phyloP scores from a whole-genome alignment of 2,113 vertebrate genomes.

The Hipposideros armiger region DNA sequence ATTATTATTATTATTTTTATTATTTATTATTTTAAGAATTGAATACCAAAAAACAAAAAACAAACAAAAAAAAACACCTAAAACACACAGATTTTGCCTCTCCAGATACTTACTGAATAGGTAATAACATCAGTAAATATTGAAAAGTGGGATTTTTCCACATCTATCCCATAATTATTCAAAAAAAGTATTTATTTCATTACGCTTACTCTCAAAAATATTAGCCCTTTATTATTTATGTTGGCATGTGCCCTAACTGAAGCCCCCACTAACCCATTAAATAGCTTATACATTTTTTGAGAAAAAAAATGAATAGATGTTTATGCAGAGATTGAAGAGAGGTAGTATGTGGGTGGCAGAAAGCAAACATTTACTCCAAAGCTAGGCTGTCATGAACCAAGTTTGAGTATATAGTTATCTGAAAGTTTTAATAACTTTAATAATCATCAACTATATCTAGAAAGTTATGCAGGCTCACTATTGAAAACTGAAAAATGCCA shows the following conservation, averaged over 20 bases:
- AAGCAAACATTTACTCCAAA: conserved; percentile 27
- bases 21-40: neutral
- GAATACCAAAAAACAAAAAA: neutral
- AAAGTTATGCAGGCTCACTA: conserved; percentile 7
- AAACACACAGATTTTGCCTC: neutral
- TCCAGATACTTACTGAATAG: neutral
- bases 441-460: neutral
- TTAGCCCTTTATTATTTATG: neutral
- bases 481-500: neutral
- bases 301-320: neutral
- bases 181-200: neutral
- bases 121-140: conserved; percentile 19
- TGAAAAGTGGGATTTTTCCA: neutral
- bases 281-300: conserved; percentile 11
- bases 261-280: neutral
- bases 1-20: neutral
- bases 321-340: neutral
- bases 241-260: neutral
- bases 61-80: neutral
- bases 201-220: conserved; percentile 1
- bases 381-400: neutral
- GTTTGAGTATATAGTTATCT: neutral
- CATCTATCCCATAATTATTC: neutral
- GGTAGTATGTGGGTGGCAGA: neutral
- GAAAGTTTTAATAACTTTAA: neutral